Evolutionary conservation across 2,113 vertebrate species (phyloP).

Genomic region (Axis porcinus): DNA sequence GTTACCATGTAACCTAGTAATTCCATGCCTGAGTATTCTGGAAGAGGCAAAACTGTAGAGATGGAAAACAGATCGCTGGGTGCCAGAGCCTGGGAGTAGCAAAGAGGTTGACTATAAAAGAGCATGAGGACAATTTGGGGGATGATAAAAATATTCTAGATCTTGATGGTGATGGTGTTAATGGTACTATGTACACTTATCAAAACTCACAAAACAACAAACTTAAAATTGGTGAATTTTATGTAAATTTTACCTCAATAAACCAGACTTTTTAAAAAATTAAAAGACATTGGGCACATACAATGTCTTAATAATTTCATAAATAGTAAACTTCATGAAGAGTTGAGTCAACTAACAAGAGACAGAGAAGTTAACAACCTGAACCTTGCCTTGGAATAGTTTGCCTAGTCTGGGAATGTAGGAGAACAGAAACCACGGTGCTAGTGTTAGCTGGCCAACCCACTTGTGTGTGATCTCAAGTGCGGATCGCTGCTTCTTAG

Average conservation of each 20-base stretch:
- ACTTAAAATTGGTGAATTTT: not conserved
- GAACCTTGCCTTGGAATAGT: not conserved
- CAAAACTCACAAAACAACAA: not conserved
- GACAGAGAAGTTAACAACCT: not conserved
- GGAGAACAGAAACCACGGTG: not conserved
- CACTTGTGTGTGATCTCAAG: not conserved
- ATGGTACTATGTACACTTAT: not conserved
- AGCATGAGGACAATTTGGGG: not conserved
- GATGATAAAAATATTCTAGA: not conserved
- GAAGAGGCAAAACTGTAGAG: not conserved
- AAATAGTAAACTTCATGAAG: not conserved
- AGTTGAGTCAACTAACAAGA: not conserved
- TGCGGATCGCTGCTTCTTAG: not conserved
- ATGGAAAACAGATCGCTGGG: not conserved
- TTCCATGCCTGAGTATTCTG: not conserved
- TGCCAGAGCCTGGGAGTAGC: not conserved
- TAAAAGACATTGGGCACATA: not conserved
- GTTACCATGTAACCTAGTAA: not conserved
- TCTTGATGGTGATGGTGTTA: not conserved
- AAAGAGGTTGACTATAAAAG: not conserved
- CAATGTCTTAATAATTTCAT: not conserved
- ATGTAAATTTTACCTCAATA: not conserved
- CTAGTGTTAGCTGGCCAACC: no score
- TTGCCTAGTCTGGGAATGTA: not conserved
- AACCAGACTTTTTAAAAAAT: not conserved